These are phyloP conservation scores for Ladona fulva DNA, from an alignment of 1,140 invertebrate genomes.

Conservation along the genomic window DNA sequence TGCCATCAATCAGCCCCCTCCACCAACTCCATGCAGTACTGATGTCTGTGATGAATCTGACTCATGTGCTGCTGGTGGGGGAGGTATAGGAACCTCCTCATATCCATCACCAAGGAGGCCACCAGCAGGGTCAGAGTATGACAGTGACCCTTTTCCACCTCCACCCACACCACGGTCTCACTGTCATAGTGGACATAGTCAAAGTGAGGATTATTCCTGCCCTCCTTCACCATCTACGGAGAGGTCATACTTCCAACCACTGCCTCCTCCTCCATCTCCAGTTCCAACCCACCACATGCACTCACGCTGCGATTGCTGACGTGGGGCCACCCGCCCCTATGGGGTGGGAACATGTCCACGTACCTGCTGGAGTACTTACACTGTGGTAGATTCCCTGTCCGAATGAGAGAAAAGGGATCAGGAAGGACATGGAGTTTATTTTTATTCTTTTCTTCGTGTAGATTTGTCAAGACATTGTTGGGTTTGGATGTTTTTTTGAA, in stretches of 20 bases:
- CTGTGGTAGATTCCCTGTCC: background rate
- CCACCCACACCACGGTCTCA: constrained; percentile 75
- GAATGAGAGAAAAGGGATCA: background rate
- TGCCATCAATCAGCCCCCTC: constrained; percentile 73
- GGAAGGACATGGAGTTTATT: background rate
- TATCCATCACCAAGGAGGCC: constrained; percentile 38
- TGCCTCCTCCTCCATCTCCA: constrained; percentile 61
- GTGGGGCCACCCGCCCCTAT: background rate
- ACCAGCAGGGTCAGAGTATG: constrained; percentile 46
- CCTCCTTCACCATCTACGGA: constrained; percentile 59
- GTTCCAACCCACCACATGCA: background rate
- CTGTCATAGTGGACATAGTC: constrained; percentile 53
- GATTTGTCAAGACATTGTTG: background rate
- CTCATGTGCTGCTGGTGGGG: constrained; percentile 30
- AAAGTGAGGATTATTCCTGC: constrained; percentile 43
- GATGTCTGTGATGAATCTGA: constrained; percentile 87
- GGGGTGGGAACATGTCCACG: background rate
- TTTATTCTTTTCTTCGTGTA: background rate
- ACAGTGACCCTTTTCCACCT: constrained; percentile 62
- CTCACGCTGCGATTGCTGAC: background rate
- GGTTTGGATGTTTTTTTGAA: background rate
- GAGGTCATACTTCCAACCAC: constrained; percentile 61
- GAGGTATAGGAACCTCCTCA: constrained; percentile 34
- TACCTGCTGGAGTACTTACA: background rate
- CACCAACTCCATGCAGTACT: constrained; percentile 88